Percentiles rank a stretch among this genome's conserved stretches.
Conservation (phyloP, 2,888 invertebrate genomes). For the Tinea trinotella region DNA sequence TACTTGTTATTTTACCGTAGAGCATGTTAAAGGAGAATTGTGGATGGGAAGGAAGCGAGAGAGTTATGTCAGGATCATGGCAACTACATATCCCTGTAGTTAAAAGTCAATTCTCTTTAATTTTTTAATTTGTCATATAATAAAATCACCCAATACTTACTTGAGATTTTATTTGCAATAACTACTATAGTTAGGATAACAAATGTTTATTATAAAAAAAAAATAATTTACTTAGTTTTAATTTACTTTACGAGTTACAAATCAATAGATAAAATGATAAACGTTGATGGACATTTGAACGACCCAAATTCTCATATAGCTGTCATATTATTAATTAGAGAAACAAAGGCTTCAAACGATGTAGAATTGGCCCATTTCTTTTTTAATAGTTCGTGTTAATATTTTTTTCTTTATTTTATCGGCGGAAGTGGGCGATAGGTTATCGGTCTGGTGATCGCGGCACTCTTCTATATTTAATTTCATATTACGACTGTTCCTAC, state of each 20-base stretch:
- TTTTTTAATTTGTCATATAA: too few relatives aligned
- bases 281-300: neutral
- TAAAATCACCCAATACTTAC: too few relatives aligned
- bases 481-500: conserved; percentile 16
- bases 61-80: too few relatives aligned
- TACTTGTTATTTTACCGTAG: too few relatives aligned
- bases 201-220: too few relatives aligned
- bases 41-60: too few relatives aligned
- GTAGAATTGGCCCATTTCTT: conserved; percentile 3
- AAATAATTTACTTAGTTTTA: too few relatives aligned
- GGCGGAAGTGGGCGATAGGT: conserved; percentile 28
- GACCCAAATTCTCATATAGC: conserved; percentile 2
- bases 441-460: conserved; percentile 29
- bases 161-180: too few relatives aligned
- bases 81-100: too few relatives aligned
- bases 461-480: conserved; percentile 23
- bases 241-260: neutral
- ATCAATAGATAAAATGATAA: conserved; percentile 7
- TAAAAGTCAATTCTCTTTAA: too few relatives aligned
- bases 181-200: too few relatives aligned
- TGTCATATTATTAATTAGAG: conserved; percentile 14
- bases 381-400: conserved; percentile 4
- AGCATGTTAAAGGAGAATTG: too few relatives aligned
- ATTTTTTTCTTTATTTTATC: conserved; percentile 25
- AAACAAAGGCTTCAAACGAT: conserved; percentile 4